These are phyloP conservation scores for Sebastes steindachneri DNA, from an alignment of 2,797 vertebrate genomes.

Conservation along the genomic window DNA sequence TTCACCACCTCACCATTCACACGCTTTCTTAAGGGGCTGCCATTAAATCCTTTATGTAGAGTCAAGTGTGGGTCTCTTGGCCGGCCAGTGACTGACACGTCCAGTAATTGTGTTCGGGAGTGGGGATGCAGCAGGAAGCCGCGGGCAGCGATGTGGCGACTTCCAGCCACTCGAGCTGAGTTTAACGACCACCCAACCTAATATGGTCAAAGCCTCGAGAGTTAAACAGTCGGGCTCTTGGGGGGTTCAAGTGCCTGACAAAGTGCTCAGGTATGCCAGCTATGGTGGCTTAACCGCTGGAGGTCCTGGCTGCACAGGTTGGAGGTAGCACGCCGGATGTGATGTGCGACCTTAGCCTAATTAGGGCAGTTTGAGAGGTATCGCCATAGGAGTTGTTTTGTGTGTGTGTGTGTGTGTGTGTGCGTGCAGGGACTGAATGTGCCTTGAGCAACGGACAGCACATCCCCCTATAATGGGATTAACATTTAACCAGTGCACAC, in stretches of 20 bases:
- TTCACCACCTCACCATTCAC: neutral
- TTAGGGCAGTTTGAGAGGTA: slow-evolving; percentile 68
- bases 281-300: slow-evolving; percentile 64
- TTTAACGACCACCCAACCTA: slow-evolving; percentile 50
- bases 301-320: slow-evolving; percentile 61
- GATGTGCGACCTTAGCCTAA: slow-evolving; percentile 69
- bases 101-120: slow-evolving; percentile 35
- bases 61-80: slow-evolving; percentile 25
- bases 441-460: slow-evolving; percentile 62
- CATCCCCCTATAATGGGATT: slow-evolving; percentile 77
- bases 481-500: slow-evolving; percentile 74
- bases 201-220: slow-evolving; percentile 59
- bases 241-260: slow-evolving; percentile 52
- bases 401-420: slow-evolving; percentile 5
- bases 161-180: slow-evolving; percentile 26
- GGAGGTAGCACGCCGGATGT: slow-evolving; percentile 62
- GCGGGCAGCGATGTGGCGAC: slow-evolving; percentile 11
- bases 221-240: slow-evolving; percentile 30
- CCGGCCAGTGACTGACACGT: slow-evolving; percentile 16
- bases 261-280: slow-evolving; percentile 71
- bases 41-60: slow-evolving; percentile 10
- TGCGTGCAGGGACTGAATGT: slow-evolving; percentile 32
- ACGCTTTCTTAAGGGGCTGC: neutral
- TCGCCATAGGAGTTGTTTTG: slow-evolving; percentile 32
- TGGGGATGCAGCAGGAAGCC: slow-evolving; percentile 22